Percentiles rank a stretch among this genome's conserved stretches.
phyloP scores from a whole-genome alignment of 2,113 vertebrate genomes.

The Podiceps cristatus region DNA sequence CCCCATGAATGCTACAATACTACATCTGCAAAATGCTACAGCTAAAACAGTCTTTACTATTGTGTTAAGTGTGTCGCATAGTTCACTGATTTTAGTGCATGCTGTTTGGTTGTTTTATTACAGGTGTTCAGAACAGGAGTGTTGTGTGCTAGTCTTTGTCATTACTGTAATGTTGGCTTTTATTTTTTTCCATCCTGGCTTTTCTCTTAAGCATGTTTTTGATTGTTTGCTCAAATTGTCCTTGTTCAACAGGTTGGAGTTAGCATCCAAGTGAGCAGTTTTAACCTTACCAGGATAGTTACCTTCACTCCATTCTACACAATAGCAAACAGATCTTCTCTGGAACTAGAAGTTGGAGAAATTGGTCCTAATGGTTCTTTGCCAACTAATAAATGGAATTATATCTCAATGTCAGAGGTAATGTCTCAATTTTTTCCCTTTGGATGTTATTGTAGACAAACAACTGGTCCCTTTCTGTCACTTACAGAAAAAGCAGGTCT shows the following conservation, averaged over 20 bases:
- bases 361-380: conserved; percentile 71
- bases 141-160: background rate
- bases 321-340: conserved; percentile 89
- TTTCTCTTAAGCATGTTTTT: background rate
- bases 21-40: background rate
- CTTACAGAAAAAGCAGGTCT: background rate
- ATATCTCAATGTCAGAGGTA: conserved; percentile 89
- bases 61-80: background rate
- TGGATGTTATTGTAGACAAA: background rate
- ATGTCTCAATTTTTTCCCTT: background rate
- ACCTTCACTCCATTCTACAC: conserved; percentile 95
- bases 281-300: conserved; percentile 91
- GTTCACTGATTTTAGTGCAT: background rate
- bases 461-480: background rate
- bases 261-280: conserved; percentile 95
- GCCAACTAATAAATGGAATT: conserved; percentile 87
- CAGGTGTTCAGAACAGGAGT: background rate
- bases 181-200: background rate
- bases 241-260: conserved; percentile 86
- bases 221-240: background rate
- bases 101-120: background rate
- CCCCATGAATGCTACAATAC: background rate
- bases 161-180: background rate
- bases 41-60: background rate
- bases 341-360: conserved; percentile 94